Conservation (phyloP, 1,140 invertebrate species). For the Drosophila setifemur region DNA sequence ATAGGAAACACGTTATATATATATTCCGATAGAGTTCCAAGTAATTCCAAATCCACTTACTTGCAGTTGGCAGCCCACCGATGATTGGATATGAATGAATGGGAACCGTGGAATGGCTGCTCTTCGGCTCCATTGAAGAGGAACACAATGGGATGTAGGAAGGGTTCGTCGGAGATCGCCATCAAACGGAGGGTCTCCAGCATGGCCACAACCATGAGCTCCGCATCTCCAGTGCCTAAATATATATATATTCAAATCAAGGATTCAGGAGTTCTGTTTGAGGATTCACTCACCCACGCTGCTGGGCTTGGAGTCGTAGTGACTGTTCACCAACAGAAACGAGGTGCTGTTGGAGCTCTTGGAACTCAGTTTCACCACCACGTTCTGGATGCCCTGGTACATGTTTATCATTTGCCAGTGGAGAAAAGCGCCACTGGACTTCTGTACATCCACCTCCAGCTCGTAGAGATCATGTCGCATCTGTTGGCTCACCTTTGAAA, state of each 20-base stretch:
- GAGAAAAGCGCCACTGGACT: slow-evolving; percentile 89
- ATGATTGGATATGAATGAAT: slow-evolving; percentile 97
- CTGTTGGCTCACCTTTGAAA: slow-evolving; percentile 35
- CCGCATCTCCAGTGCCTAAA: slow-evolving; percentile 92
- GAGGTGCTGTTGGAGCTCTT: slow-evolving; percentile 66
- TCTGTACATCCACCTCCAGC: slow-evolving; percentile 78
- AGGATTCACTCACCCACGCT: slow-evolving; percentile 84
- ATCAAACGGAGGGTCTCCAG: slow-evolving; percentile 92
- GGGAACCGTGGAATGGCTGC: slow-evolving; percentile 91
- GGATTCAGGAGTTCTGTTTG: too few relatives aligned
- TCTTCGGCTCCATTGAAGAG: slow-evolving; percentile 96
- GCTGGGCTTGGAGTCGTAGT: slow-evolving; percentile 94
- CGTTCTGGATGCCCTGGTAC: slow-evolving; percentile 88
- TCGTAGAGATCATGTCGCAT: slow-evolving; percentile 60
- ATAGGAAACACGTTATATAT: too few relatives aligned
- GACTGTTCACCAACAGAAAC: slow-evolving; percentile 94
- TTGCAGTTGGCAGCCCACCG: slow-evolving; percentile 83
- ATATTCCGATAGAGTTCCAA: too few relatives aligned
- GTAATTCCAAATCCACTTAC: too few relatives aligned
- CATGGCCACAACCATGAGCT: slow-evolving; percentile 88
- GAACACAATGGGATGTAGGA: slow-evolving; percentile 90
- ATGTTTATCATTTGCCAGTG: slow-evolving; percentile 90
- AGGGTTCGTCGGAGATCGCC: slow-evolving; percentile 84
- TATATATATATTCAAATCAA: neutral
- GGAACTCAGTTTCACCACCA: slow-evolving; percentile 89